Base-by-base conservation (phyloP, 2,113 vertebrate genomes). In the Leptobrachium leishanense region DNA sequence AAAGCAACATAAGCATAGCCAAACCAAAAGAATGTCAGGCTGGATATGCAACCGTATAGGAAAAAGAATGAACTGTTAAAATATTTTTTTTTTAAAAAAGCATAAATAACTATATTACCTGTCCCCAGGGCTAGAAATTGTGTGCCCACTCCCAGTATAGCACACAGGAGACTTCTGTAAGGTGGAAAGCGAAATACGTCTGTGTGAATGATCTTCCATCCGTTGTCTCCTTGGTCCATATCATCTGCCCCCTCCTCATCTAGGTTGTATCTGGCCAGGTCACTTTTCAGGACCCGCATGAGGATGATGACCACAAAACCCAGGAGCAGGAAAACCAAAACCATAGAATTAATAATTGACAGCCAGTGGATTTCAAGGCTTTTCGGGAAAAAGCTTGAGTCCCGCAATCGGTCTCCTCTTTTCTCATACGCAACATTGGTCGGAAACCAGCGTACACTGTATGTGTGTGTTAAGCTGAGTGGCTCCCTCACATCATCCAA, bases 121-220 rank as follows among this genome's bases (percentile, higher is more conserved):
- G 95, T 96, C 84, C 93, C 95, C 73, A 97, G 88, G 2, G 96
- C 95, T 13, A 97, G 92, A 87, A 97, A 97, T 90, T 97, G 96
- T 39, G 95, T 92, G 20, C 96, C 96, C 31, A 96, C 95, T 2
- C 96, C 96, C 74, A 97, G 89, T 20, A 97, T 87, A 0, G 96
- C 91, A 81, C 95, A 96, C 73, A 97, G 90, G 41, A 97, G 90
- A 86, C 94, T 95, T 84, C 92, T 95, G 83, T 91, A 94, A 0
- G 92, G 91, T 2, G 96, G 96, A 79, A 97, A 97, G 74, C 96
- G 92, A 86, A 97, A 97, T 86, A 97, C 96, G 5, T 97, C 96
- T 0, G 95, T 96, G 85, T 97, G 96, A 76, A 97, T 96, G 84
- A 96, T 96, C 89, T 97, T 97, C 96, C 96, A 97, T 84, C 96